These are phyloP conservation scores for Forbesichthys agassizii DNA, from an alignment of 2,113 vertebrate genomes.

Conservation along the genomic window DNA sequence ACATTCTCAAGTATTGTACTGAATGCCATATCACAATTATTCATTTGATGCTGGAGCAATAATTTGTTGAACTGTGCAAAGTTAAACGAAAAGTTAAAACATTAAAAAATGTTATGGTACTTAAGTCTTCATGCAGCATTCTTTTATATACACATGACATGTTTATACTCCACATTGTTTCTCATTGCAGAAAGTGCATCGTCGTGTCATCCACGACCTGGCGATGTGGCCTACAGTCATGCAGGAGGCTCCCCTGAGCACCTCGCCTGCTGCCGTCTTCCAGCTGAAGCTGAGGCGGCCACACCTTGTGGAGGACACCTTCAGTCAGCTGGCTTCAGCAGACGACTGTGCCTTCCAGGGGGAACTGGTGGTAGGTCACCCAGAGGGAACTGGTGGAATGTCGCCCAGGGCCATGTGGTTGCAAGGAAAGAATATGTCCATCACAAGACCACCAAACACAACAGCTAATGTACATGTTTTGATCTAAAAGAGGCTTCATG, in stretches of 20 bases:
- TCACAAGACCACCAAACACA: too few species aligned
- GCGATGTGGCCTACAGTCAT: accelerated
- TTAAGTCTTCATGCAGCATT: too few species aligned
- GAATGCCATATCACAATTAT: neutral
- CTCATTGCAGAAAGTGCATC: slow-evolving; percentile 29
- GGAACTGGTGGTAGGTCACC: slow-evolving; percentile 54
- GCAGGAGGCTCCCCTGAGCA: accelerated
- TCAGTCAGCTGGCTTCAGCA: slow-evolving; percentile 58
- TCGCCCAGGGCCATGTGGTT: too few species aligned
- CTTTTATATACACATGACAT: too few species aligned
- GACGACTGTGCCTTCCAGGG: slow-evolving; percentile 51
- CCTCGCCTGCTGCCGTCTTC: slow-evolving; percentile 25
- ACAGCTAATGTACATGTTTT: too few species aligned
- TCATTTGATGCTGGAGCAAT: neutral
- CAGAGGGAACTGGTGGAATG: neutral
- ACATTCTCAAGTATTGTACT: neutral
- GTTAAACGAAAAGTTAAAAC: too few species aligned
- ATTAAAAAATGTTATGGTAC: too few species aligned
- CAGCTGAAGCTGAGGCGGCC: slow-evolving; percentile 58
- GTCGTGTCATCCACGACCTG: accelerated
- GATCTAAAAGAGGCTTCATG: too few species aligned
- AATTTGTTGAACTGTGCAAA: too few species aligned
- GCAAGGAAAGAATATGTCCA: too few species aligned
- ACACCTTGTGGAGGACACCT: slow-evolving; percentile 67
- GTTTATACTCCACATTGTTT: neutral